Conservation (phyloP, 2,797 vertebrate genomes). For the Hyperoplus immaculatus region DNA sequence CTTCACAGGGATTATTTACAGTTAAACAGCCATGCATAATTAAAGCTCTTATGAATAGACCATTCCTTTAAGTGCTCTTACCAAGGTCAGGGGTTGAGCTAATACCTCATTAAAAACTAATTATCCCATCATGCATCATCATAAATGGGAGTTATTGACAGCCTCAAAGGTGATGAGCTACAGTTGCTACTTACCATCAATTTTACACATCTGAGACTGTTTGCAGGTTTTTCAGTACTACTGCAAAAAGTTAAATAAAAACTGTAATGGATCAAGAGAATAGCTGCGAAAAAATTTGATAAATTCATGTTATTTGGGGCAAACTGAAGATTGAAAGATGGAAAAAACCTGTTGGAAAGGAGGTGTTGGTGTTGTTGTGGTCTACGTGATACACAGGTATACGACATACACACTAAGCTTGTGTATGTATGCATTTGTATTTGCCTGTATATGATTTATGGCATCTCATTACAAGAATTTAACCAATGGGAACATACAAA, state of each 20-base stretch:
- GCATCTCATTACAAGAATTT: too few species aligned
- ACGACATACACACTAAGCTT: too few species aligned
- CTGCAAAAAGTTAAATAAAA: not conserved
- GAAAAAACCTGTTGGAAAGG: not conserved
- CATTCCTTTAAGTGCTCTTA: slow-evolving; percentile 54
- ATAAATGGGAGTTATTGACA: slow-evolving; percentile 50
- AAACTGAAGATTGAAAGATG: not conserved
- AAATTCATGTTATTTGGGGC: not conserved
- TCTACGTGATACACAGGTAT: not conserved
- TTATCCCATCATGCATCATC: slow-evolving; percentile 51
- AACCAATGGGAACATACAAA: too few species aligned
- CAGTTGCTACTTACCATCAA: not conserved
- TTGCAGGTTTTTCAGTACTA: not conserved
- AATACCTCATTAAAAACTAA: slow-evolving; percentile 63
- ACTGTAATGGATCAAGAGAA: not conserved
- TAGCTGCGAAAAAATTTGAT: not conserved
- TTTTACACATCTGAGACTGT: not conserved
- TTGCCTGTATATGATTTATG: too few species aligned
- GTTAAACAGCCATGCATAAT: slow-evolving; percentile 68
- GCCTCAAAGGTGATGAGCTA: slow-evolving; percentile 53
- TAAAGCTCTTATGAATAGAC: slow-evolving; percentile 73
- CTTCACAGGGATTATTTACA: slow-evolving; percentile 58
- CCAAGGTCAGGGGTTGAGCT: slow-evolving; percentile 66
- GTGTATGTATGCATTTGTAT: too few species aligned
- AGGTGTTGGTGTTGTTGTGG: not conserved